Percentiles rank a stretch among this genome's conserved stretches.
Conservation (phyloP, 2,888 invertebrate genomes). For the Volucella bombylans region DNA sequence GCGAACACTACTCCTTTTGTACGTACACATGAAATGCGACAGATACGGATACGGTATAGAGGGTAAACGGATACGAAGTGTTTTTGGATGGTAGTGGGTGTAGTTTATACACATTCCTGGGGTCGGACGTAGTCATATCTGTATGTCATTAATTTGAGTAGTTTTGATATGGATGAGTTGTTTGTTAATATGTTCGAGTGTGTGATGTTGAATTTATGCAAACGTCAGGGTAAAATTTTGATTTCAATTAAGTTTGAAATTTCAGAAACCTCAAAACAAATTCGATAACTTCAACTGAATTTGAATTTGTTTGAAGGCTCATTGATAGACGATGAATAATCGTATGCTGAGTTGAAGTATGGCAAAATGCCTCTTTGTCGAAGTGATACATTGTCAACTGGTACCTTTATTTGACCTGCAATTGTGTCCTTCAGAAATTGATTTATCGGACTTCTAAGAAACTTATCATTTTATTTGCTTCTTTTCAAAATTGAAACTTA, state of each 20-base stretch:
- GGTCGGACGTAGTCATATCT: background rate
- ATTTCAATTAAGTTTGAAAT: slow-evolving; percentile 65
- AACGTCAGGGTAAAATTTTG: slow-evolving; percentile 57
- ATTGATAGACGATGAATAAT: background rate
- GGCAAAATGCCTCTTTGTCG: too few species aligned
- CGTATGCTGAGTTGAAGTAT: too few species aligned
- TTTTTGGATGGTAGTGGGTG: background rate
- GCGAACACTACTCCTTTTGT: background rate
- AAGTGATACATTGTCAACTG: too few species aligned
- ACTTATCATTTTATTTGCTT: too few species aligned
- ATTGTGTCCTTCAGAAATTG: too few species aligned
- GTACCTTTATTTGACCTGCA: too few species aligned
- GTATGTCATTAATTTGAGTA: slow-evolving; percentile 30
- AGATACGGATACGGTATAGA: background rate
- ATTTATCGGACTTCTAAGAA: too few species aligned
- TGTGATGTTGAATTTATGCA: slow-evolving; percentile 59
- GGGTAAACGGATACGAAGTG: background rate
- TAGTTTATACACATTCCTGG: background rate
- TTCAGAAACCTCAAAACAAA: slow-evolving; percentile 31
- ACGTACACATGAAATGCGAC: background rate
- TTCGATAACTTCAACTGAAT: slow-evolving; percentile 40
- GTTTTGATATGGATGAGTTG: slow-evolving; percentile 22
- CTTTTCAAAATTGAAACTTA: too few species aligned
- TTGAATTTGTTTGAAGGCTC: slow-evolving; percentile 41
- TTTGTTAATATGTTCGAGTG: background rate